Percentiles rank a stretch among this genome's conserved stretches.
These are phyloP conservation scores for Galemys pyrenaicus DNA, from an alignment of 2,113 vertebrate species.

Conservation along the genomic window DNA sequence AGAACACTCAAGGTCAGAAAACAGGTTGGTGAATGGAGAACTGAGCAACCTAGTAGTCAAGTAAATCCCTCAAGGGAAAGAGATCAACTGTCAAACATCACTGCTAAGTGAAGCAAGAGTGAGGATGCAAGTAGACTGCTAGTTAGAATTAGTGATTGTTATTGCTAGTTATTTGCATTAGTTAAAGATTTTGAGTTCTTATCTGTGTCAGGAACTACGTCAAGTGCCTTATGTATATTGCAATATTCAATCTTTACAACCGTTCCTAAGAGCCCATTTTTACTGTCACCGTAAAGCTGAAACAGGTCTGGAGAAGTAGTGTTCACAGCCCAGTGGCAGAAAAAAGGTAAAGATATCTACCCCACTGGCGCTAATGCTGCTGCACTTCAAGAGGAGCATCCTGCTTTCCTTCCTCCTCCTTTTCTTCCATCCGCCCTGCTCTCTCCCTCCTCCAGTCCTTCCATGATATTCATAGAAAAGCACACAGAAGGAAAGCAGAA, in stretches of 20 bases:
- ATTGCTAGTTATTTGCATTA: background rate
- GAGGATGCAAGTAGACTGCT: background rate
- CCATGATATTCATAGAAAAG: background rate
- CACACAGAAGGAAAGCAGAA: background rate
- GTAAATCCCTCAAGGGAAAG: background rate
- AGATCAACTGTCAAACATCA: background rate
- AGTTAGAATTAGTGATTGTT: too few relatives aligned
- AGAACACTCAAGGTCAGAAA: background rate
- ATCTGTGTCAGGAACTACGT: background rate
- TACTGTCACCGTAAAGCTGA: background rate
- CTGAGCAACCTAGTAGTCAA: background rate
- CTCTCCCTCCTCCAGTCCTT: background rate
- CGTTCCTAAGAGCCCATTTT: background rate
- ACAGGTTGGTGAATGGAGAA: background rate
- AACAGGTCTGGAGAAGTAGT: background rate
- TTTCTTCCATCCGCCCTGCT: background rate
- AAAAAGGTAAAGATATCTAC: background rate
- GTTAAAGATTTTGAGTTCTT: background rate
- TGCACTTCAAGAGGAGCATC: background rate
- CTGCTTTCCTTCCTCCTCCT: background rate
- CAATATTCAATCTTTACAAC: background rate
- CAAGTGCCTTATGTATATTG: background rate
- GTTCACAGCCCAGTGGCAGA: background rate
- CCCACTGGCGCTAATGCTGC: accelerated
- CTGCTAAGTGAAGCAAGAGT: background rate